Percentiles rank a stretch among this genome's conserved stretches.
Evolutionary conservation across 2,113 vertebrate genomes (phyloP).

Genomic region (Tachycineta bicolor): DNA sequence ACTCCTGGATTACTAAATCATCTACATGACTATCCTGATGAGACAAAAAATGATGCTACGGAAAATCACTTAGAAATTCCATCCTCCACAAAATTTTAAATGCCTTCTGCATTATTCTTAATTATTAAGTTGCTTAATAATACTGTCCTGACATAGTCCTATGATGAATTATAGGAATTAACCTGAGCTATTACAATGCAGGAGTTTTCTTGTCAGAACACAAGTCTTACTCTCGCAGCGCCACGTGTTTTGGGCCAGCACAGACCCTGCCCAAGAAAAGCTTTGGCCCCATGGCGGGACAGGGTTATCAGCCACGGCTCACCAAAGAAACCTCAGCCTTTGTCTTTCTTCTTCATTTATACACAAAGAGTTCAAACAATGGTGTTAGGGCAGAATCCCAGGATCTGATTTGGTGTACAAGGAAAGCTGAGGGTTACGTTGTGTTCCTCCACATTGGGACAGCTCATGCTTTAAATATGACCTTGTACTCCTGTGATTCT

Average conservation of each 20-base stretch:
- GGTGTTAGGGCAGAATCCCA: conserved; percentile 18
- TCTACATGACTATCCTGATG: not conserved
- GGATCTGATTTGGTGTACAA: not conserved
- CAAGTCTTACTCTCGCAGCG: not conserved
- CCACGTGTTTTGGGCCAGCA: not conserved
- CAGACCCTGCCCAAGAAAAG: not conserved
- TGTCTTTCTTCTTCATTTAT: conserved; percentile 23
- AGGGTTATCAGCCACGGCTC: not conserved
- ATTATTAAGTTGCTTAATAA: not conserved
- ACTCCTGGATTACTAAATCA: not conserved
- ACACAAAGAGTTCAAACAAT: conserved; percentile 36
- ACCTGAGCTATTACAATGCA: not conserved
- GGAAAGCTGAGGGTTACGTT: not conserved
- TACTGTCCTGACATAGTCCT: not conserved
- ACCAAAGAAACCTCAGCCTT: not conserved
- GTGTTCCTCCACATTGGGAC: not conserved
- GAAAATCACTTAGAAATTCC: not conserved
- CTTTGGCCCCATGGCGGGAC: not conserved
- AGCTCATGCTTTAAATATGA: not conserved
- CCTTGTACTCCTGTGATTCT: not conserved
- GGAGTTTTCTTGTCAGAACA: not conserved
- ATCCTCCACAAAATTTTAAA: not conserved
- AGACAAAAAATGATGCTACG: not conserved
- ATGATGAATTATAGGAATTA: not conserved
- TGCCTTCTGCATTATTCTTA: not conserved